Base-by-base conservation (phyloP, 1,140 invertebrate genomes). In the Pseudomyrmex dendroicus region DNA sequence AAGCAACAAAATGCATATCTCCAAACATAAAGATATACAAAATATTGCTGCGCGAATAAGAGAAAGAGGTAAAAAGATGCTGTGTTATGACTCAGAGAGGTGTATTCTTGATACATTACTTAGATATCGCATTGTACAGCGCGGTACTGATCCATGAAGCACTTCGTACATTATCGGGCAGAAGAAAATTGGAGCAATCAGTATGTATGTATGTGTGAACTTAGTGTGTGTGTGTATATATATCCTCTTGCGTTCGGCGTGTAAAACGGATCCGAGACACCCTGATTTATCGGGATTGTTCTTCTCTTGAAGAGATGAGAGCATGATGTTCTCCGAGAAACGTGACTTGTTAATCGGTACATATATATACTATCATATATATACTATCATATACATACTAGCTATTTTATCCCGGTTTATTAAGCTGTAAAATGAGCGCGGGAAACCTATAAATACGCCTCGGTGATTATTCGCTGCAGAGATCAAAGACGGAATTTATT, bases 341-440 rank as follows among this genome's bases (percentile, higher is more conserved):
- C 85, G 85, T 87, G 85, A 87, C 86, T 84, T 46, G 67, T 73
- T 87, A 87, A 87, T 86, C 86, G 85, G 62, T 59, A 35, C 1
- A 22, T 22, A 22, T 22, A 22, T 22, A 22, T 1, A 22, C 22
- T 0, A 22, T 22, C 1, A 22, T 22, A 1, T 22, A 22, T 22
- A 22, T 22, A 80, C 62, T 61, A 86, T 86, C 85, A 61, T 22
- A 35, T 35, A 35, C 7, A 35, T 52, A 61, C 52, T 22, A 70
- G 83, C 56, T 20, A 61, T 66, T 67, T 73, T 54, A 61, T 56
- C 67, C 20, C 50, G 78, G 5, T 35, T 83, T 87, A 84, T 83
- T 87, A 86, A 57, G 70, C 17, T 54, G 70, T 50, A 57, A 68
- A 85, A 85, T 70, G 57, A 80, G 50, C 77, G 48, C 17, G 56